Evolutionary conservation across 2,113 vertebrate genomes (phyloP), one percentile per base, ranked within the genome.

Genomic region (Tachuris rubrigastra): DNA sequence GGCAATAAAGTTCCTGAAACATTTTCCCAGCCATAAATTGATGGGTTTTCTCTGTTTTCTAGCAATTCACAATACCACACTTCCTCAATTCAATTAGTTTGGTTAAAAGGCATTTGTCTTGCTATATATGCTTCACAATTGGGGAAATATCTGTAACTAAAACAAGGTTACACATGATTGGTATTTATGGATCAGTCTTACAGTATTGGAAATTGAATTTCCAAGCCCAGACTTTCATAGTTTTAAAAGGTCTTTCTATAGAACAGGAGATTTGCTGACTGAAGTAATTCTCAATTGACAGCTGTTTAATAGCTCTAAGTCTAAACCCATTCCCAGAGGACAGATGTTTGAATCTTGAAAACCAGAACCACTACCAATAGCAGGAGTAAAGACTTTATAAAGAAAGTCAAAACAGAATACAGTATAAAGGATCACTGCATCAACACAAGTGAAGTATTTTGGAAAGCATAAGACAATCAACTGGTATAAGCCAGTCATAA

Each of bases 101-200:
- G 31, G 66, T 95, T 95, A 85, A 93, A 95, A 94, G 41, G 41
- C 41, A 93, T 95, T 96, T 91, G 87, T 97, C 84, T 91, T 89
- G 24, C 60, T 89, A 72, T 63, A 95, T 94, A 79, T 67, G 28
- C 24, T 92, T 85, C 62, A 76, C 62, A 82, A 1, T 68, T 86
- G 86, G 87, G 87, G 69, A 95, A 95, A 95, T 83, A 92, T 49
- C 86, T 93, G 84, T 85, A 87, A 65, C 65, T 89, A 75, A 92
- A 96, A 91, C 52, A 81, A 95, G 86, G 87, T 93, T 93, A 87
- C 52, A 52, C 35, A 77, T 59, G 35, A 95, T 28, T 77, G 60
- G 56, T 93, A 92, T 90, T 89, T 95, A 96, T 89, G 42, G n/a
- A 18, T 31, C 59, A 69, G 35, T 81, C 35, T 77, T 74, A 42